Evolutionary conservation across 2,797 vertebrate genomes (phyloP), one percentile per base, ranked within the genome.

Genomic region (Epinephelus malabaricus): DNA sequence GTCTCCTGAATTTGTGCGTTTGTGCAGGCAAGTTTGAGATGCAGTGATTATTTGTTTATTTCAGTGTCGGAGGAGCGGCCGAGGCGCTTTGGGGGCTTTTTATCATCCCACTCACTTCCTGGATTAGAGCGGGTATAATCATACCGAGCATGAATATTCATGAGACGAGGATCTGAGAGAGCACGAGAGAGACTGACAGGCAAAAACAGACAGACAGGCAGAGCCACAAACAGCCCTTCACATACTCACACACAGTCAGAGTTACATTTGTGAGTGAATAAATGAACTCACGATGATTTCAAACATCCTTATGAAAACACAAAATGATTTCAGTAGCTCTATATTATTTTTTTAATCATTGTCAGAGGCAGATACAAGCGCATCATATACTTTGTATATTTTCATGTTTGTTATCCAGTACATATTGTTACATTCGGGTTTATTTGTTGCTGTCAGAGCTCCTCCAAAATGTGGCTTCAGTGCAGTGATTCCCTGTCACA

Each of bases 91-190:
- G 51, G 72, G 79, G 73, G 78, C 70, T 87, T 86, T 83, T 88
- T 81, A 81, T 89, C 83, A 76, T 89, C 86, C 85, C 81, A 89
- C 88, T 88, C 88, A 81, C 84, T 84, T 83, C 84, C 82, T 90
- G 86, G 83, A 91, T 92, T 86, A 92, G 88, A 87, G 62, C 6
- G 23, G 62, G 64, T 82, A 76, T 86, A 88, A 90, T 89, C 85
- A 91, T 67, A 56, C 18, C 0, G 4, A 67, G 47, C 76, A 78
- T 91, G 79, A 86, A 90, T 93, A 92, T 91, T 87, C 83, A 92
- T 86, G 82, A 83, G 54, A 19, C 1, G 4, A 62, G 73, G 80
- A 86, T 87, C 74, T 85, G 69, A 82, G 76, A 70, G 70, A 38
- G 70, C 55, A 66, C 19, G 2, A 75, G 61, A 70, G 49, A 79